These are phyloP conservation scores for Himalopsyche japonica DNA, from an alignment of 2,888 invertebrate genomes.

Conservation along the genomic window DNA sequence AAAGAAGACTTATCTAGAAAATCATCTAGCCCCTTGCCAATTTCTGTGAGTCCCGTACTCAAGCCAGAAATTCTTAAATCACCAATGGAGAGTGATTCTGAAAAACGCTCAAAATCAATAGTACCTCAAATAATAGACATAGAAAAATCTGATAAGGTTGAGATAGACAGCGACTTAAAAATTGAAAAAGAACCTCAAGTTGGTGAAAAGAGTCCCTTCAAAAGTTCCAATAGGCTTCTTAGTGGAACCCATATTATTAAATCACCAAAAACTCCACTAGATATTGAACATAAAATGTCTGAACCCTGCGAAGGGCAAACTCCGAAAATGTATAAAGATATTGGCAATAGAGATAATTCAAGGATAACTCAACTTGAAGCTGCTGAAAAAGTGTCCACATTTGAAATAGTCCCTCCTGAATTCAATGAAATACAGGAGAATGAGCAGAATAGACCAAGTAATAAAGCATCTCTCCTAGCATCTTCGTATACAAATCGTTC, in stretches of 20 bases:
- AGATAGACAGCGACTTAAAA: background rate
- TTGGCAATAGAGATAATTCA: slow-evolving; percentile 17
- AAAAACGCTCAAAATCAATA: background rate
- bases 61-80: background rate
- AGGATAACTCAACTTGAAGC: slow-evolving; percentile 30
- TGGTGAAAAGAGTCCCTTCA: slow-evolving; percentile 7
- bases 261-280: slow-evolving; percentile 56
- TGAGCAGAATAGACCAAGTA: slow-evolving; percentile 47
- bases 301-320: slow-evolving; percentile 35
- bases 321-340: slow-evolving; percentile 20
- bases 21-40: slow-evolving; percentile 7
- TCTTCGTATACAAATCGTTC: slow-evolving; percentile 60
- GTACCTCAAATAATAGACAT: background rate
- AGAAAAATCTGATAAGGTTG: slow-evolving; percentile 2
- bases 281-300: slow-evolving; percentile 35
- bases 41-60: background rate
- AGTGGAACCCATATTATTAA: slow-evolving; percentile 49
- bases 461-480: slow-evolving; percentile 45
- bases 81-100: background rate
- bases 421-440: slow-evolving; percentile 46
- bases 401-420: slow-evolving; percentile 47
- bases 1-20: slow-evolving; percentile 2
- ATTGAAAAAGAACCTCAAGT: background rate
- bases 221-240: slow-evolving; percentile 11
- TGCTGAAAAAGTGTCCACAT: slow-evolving; percentile 43